These are phyloP conservation scores for Candidula unifasciata DNA, from an alignment of 2,888 invertebrate genomes.

Conservation along the genomic window DNA sequence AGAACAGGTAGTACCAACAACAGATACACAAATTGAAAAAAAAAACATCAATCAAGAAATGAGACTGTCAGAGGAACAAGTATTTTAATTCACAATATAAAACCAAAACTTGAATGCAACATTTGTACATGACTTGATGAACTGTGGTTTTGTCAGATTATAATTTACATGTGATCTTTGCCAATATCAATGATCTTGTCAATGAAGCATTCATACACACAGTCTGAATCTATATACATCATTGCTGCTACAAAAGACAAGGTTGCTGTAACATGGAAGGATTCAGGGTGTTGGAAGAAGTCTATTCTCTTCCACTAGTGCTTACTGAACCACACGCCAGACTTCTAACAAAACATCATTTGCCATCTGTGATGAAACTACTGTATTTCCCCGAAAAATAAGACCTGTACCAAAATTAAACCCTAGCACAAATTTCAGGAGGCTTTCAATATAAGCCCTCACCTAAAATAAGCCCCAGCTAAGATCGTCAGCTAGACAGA, in stretches of 20 bases:
- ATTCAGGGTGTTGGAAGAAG: no score
- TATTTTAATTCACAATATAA: slow-evolving; percentile 35
- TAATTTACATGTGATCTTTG: slow-evolving; percentile 8
- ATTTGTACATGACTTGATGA: slow-evolving; percentile 16
- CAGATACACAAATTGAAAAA: not conserved
- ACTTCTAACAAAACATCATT: no score
- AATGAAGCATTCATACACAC: not conserved
- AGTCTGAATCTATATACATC: not conserved
- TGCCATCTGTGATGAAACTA: no score
- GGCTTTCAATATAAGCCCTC: no score
- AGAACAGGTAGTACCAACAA: no score
- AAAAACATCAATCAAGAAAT: not conserved
- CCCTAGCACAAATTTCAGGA: no score
- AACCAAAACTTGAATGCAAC: slow-evolving; percentile 9
- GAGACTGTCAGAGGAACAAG: not conserved
- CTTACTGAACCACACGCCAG: no score
- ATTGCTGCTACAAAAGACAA: not conserved
- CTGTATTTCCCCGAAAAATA: no score
- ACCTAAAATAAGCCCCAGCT: no score
- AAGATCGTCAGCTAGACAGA: no score
- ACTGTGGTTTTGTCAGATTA: not conserved
- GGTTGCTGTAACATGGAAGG: not conserved
- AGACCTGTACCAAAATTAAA: no score
- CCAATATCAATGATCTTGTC: not conserved
- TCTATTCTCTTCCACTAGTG: no score